Percentiles rank a stretch among this genome's conserved stretches.
phyloP scores from a whole-genome alignment of 2,113 vertebrate species.

The Propithecus coquereli region DNA sequence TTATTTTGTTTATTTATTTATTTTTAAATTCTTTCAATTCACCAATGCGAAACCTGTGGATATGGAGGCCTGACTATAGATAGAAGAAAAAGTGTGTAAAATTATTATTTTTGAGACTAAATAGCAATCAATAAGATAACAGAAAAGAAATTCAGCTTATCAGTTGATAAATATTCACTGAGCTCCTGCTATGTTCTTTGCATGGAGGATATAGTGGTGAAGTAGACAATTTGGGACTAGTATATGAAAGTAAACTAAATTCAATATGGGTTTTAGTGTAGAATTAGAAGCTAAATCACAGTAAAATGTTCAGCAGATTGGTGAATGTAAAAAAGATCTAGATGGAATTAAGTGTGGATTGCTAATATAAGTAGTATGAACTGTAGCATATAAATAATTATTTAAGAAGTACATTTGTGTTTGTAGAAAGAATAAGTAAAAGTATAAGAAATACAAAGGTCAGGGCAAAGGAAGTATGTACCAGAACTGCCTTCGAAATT shows the following conservation, averaged over 20 bases:
- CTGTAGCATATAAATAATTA: not conserved
- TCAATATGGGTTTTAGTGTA: not conserved
- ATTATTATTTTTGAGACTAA: not conserved
- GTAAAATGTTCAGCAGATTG: not conserved
- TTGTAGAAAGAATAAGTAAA: not conserved
- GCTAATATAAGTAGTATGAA: not conserved
- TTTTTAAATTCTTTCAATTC: not conserved
- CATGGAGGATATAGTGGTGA: not conserved
- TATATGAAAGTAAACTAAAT: not conserved
- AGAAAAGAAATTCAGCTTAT: not conserved
- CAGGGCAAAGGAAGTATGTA: not conserved
- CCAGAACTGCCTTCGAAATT: not conserved
- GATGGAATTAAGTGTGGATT: not conserved
- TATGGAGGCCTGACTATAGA: not conserved
- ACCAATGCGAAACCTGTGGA: not conserved
- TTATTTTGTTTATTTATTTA: not conserved
- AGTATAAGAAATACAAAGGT: not conserved
- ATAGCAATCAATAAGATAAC: not conserved
- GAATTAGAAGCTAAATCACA: not conserved
- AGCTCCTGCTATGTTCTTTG: not conserved
- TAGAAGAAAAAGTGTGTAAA: not conserved
- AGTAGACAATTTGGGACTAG: not conserved
- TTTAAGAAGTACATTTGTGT: not conserved
- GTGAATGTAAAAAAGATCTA: not conserved
- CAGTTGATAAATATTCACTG: not conserved